Evolutionary conservation across 2,888 invertebrate genomes (phyloP).

Genomic region (Eilema sororculum): DNA sequence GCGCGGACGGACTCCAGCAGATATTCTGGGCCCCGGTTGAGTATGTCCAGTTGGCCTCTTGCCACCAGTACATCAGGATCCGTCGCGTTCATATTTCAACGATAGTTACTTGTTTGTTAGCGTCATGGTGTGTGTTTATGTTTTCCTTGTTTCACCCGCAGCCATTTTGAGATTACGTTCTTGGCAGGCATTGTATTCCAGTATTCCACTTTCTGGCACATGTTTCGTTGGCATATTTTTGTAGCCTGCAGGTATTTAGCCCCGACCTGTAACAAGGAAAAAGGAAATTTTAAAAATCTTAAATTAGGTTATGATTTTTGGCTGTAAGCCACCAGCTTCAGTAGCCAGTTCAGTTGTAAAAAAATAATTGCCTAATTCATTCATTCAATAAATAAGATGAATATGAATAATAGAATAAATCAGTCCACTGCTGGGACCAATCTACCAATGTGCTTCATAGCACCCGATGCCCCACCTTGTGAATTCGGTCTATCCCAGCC

Average conservation of each 20-base stretch:
- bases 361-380: too few species aligned
- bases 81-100: constrained; percentile 82
- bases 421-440: too few species aligned
- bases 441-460: too few species aligned
- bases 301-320: neutral
- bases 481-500: too few species aligned
- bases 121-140: constrained; percentile 83
- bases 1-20: constrained; percentile 61
- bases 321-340: too few species aligned
- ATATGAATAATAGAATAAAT: too few species aligned
- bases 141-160: constrained; percentile 82
- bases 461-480: too few species aligned
- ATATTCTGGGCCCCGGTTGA: constrained; percentile 73
- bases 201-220: constrained; percentile 76
- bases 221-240: constrained; percentile 77
- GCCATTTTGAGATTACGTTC: constrained; percentile 84
- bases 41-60: constrained; percentile 77
- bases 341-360: neutral
- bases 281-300: constrained; percentile 22
- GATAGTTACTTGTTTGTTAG: constrained; percentile 75
- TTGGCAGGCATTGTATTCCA: constrained; percentile 82
- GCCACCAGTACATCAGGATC: constrained; percentile 77
- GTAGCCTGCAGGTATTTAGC: constrained; percentile 55
- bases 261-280: constrained; percentile 74
- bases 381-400: too few species aligned